Evolutionary conservation across 2,113 vertebrate genomes (phyloP).

Genomic region (Mobula hypostoma): DNA sequence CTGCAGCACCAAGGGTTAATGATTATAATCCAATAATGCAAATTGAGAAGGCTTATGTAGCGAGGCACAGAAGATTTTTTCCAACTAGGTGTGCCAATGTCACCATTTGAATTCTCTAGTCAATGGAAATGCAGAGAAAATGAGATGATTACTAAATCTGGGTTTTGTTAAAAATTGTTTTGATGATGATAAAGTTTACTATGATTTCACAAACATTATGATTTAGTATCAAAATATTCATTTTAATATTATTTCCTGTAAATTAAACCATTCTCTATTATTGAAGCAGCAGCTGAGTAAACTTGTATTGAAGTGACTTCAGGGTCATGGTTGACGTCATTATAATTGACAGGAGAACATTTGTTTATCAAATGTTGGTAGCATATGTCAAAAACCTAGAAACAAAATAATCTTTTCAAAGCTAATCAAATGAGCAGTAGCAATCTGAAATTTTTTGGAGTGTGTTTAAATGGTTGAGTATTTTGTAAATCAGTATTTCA

Average conservation of each 20-base stretch:
- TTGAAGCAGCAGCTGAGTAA: constrained; percentile 18
- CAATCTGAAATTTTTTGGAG: neutral
- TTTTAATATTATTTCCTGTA: neutral
- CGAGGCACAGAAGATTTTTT: neutral
- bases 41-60: neutral
- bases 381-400: constrained; percentile 1
- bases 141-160: neutral
- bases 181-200: neutral
- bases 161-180: neutral
- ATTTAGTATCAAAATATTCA: neutral
- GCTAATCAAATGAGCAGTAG: neutral
- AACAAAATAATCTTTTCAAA: constrained; percentile 30
- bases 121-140: neutral
- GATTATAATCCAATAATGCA: neutral
- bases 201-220: too few relatives aligned
- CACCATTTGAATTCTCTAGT: neutral
- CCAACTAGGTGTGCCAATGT: neutral
- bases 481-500: neutral
- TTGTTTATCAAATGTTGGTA: neutral
- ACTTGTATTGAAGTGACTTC: constrained; percentile 2
- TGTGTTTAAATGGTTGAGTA: neutral
- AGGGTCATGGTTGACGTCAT: constrained; percentile 20
- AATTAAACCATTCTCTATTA: neutral
- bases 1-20: neutral
- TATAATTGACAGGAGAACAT: constrained; percentile 26